Percentiles rank a stretch among this genome's conserved stretches.
Evolutionary conservation across 2,797 vertebrate species (phyloP).

Genomic region (Pseudocheirus occidentalis): DNA sequence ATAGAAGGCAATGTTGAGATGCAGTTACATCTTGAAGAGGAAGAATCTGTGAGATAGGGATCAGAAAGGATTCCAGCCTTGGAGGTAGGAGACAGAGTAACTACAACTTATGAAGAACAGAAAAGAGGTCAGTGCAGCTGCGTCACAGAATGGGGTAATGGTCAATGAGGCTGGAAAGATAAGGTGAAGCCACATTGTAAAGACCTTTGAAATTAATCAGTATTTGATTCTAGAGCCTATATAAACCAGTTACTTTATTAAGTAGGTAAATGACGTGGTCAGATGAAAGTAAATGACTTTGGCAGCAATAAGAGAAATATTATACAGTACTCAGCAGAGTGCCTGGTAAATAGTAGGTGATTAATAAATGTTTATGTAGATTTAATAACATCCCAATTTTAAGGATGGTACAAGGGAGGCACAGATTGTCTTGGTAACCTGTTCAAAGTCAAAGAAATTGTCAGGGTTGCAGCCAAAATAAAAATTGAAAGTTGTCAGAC

Average conservation of each 20-base stretch:
- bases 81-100: neutral
- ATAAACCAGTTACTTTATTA: neutral
- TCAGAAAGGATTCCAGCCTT: neutral
- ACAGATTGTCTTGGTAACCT: neutral
- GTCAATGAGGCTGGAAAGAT: neutral
- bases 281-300: neutral
- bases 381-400: neutral
- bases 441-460: neutral
- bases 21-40: neutral
- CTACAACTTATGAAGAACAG: neutral
- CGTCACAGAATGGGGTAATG: neutral
- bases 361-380: neutral
- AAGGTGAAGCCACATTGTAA: too few relatives aligned
- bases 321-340: neutral
- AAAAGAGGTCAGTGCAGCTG: neutral
- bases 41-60: neutral
- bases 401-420: neutral
- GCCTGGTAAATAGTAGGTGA: neutral
- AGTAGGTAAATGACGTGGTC: neutral
- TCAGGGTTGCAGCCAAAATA: neutral
- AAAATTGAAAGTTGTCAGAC: neutral
- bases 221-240: neutral
- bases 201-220: neutral
- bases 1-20: neutral
- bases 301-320: neutral